phyloP scores from a whole-genome alignment of 2,797 vertebrate species.

The Sebastes hubbsi region DNA sequence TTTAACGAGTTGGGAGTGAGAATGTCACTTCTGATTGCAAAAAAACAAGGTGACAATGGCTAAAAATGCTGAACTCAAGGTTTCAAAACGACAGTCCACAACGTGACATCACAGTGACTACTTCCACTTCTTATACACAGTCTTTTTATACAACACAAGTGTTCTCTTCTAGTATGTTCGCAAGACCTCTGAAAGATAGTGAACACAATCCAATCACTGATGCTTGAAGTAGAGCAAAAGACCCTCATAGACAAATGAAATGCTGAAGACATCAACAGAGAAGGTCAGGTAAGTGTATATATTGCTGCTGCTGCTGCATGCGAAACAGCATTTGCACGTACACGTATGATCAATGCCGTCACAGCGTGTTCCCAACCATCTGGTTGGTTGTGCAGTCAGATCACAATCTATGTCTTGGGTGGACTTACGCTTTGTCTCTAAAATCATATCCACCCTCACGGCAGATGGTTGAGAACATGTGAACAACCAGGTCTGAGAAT shows the following conservation, averaged over 20 bases:
- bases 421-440: background rate
- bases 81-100: too few species aligned
- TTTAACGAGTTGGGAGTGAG: too few species aligned
- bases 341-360: background rate
- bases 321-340: background rate
- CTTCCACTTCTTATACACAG: too few species aligned
- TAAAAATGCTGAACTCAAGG: too few species aligned
- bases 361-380: conserved; percentile 11
- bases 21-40: too few species aligned
- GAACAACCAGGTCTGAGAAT: background rate
- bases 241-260: background rate
- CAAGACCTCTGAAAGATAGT: background rate
- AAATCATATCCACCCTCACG: background rate
- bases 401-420: conserved; percentile 10
- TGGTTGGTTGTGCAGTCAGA: conserved; percentile 18
- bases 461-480: conserved; percentile 12
- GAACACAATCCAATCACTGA: background rate
- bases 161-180: background rate
- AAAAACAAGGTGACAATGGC: too few species aligned
- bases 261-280: background rate
- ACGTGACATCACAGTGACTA: too few species aligned
- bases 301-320: background rate
- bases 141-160: too few species aligned
- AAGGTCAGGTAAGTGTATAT: background rate
- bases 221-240: background rate